Evolutionary conservation across 2,113 vertebrate species (phyloP), one percentile per base, ranked within the genome.

Genomic region (Donacobius atricapilla): DNA sequence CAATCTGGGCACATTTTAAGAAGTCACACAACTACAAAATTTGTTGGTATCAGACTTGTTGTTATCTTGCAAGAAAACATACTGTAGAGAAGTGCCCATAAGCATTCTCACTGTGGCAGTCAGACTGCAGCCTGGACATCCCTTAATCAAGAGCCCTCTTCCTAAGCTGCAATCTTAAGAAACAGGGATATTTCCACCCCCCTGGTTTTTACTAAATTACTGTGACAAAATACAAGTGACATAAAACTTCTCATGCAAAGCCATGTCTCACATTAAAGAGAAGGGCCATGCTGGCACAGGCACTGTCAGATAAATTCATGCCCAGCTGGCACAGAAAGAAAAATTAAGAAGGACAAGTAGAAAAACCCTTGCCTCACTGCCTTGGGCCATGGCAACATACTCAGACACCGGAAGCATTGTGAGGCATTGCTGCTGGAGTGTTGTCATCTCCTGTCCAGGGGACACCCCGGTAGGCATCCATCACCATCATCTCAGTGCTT

Each of bases 11-110:
- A 53, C 10, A 48, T 15, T 61, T 76, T 10, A 44, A 63, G 33
- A 47, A 45, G 42, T n/a, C 53, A 40, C 5, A 1, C 53, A 56
- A 42, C 27, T 27, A 45, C 42, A 13, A 51, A 57, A n/a, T 33
- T 44, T 28, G 4, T 4, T 54, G 30, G 51, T 66, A 27, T 17
- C 15, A 53, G 30, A 25, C 20, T 78, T 42, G 24, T n/a, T 33
- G 25, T 35, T 30, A 24, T 5, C 35, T 69, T 58, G 13, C 56
- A 71, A 50, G 30, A 61, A 86, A 83, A 68, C 11, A 8, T 21
- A 24, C 4, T 1, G 1, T 15, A 42, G 24, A 85, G 69, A 56
- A 7, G 0, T 4, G 5, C 14, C 8, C 15, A 8, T 22, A 24
- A 8, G 17, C 75, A 10, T 2, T 58, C 37, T 23, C 25, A 7